Evolutionary conservation across 92 coral and sea anemone species (phyloP), one percentile per base, ranked within the genome.

Genomic region (Virgularia gustaviana): DNA sequence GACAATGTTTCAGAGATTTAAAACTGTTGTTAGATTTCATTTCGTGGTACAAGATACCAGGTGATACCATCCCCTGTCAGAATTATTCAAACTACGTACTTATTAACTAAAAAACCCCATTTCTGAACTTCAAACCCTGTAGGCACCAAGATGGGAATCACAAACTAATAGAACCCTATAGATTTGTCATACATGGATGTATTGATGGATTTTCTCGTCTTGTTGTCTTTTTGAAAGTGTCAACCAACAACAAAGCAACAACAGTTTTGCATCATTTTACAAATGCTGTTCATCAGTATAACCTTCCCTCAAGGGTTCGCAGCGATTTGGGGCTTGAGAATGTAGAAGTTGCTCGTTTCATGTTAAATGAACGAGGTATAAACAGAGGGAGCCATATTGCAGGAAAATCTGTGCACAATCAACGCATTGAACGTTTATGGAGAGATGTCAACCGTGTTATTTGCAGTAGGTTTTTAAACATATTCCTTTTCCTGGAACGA

Each of bases 101-200:
- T n/a, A n/a, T n/a, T n/a, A n/a, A n/a, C n/a, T n/a, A n/a, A n/a
- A n/a, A n/a, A n/a, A n/a, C n/a, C n/a, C 15, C 63, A 56, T 23
- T 23, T 11, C 63, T 23, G n/a, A 56, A 3, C n/a, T 4, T 3
- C 12, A 23, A 23, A 3, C 7, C 4, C 63, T 6, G 13, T 29
- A 56, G 63, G 63, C 63, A 56, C 9, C 13, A 20, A 3, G 63
- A 56, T 56, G 63, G 63, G n/a, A 56, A 56, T 23, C 63, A 85
- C 57, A 85, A 80, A 49, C 41, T 85, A 20, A 85, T 85, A 12
- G 61, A 85, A 36, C 86, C 89, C 0, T 85, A 80, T 27, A 59
- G 87, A 44, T 71, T 86, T 55, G 87, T 86, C 1, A 82, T 86
- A 37, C 87, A 86, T 74, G 90, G 80, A 34, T 81, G 85, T 5